These are phyloP conservation scores for Thermophis baileyi DNA, from an alignment of 2,113 vertebrate genomes.

Conservation along the genomic window DNA sequence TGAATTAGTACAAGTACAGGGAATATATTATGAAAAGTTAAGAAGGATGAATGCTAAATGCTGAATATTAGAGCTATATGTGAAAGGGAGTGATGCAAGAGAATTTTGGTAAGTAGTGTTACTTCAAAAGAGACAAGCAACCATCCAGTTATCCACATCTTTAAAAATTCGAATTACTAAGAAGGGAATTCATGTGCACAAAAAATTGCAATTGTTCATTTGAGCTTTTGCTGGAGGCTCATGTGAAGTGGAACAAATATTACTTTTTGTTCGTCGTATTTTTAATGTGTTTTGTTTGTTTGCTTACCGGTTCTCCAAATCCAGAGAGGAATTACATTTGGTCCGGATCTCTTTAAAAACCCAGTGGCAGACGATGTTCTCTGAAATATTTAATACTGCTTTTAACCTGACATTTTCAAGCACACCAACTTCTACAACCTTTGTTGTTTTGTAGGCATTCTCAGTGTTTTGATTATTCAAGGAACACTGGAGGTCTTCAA, in stretches of 20 bases:
- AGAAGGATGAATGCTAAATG: not conserved
- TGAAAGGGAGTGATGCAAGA: not conserved
- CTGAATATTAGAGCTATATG: not conserved
- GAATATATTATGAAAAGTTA: not conserved
- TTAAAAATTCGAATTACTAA: not conserved
- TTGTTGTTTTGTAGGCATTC: slow-evolving; percentile 44
- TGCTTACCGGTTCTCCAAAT: slow-evolving; percentile 50
- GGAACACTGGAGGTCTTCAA: slow-evolving; percentile 54
- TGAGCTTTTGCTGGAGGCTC: not conserved
- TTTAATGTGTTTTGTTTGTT: not conserved
- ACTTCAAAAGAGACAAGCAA: not conserved
- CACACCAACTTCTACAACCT: slow-evolving; percentile 51
- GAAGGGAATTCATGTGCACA: not conserved
- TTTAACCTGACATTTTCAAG: slow-evolving; percentile 59
- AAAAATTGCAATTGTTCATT: not conserved
- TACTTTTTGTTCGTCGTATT: not conserved
- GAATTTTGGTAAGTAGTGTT: not conserved
- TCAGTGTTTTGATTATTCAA: slow-evolving; percentile 42
- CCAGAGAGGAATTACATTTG: slow-evolving; percentile 42
- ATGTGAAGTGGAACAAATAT: not conserved
- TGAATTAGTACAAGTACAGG: not conserved
- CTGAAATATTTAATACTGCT: slow-evolving; percentile 58
- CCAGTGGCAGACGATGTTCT: slow-evolving; percentile 55
- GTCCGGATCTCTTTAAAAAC: slow-evolving; percentile 42
- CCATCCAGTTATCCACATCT: not conserved